Conservation (phyloP, 2,888 invertebrate genomes). For the Andrena flavipes region DNA sequence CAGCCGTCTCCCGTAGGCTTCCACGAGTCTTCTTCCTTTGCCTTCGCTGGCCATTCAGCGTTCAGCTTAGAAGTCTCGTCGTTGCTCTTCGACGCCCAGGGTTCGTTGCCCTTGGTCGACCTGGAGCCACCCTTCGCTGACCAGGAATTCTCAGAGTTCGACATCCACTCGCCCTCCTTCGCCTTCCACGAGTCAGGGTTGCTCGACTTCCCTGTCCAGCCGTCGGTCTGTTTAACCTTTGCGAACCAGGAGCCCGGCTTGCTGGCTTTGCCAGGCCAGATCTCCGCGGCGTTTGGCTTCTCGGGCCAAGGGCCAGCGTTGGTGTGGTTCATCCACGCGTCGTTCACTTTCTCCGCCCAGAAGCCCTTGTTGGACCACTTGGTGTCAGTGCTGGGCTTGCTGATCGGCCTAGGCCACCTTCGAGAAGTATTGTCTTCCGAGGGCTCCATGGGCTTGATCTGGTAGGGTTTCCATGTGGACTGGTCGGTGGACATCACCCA, state of each 20-base stretch:
- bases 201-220: conserved; percentile 15
- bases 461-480: conserved; percentile 76
- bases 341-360: conserved; percentile 40
- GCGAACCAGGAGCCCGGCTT: conserved; percentile 40
- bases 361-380: conserved; percentile 43
- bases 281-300: neutral
- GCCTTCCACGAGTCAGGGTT: conserved; percentile 37
- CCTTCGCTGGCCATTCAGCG: conserved; percentile 25
- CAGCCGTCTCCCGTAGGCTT: conserved; percentile 31
- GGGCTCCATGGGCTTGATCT: conserved; percentile 57
- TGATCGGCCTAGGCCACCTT: conserved; percentile 59
- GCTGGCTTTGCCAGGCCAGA: conserved; percentile 39
- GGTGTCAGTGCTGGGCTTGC: conserved; percentile 18
- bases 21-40: conserved; percentile 45
- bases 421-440: conserved; percentile 37
- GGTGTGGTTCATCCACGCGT: conserved; percentile 34
- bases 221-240: conserved; percentile 24
- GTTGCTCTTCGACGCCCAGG: conserved; percentile 42
- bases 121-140: conserved; percentile 16
- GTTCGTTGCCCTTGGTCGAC: conserved; percentile 40
- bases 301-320: conserved; percentile 24
- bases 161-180: conserved; percentile 46
- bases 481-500: conserved; percentile 76
- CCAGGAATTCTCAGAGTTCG: conserved; percentile 36
- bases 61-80: conserved; percentile 39